Percentiles rank a stretch among this genome's conserved stretches.
Conservation (phyloP, 2,113 vertebrate genomes). For the Pteropus alecto region DNA sequence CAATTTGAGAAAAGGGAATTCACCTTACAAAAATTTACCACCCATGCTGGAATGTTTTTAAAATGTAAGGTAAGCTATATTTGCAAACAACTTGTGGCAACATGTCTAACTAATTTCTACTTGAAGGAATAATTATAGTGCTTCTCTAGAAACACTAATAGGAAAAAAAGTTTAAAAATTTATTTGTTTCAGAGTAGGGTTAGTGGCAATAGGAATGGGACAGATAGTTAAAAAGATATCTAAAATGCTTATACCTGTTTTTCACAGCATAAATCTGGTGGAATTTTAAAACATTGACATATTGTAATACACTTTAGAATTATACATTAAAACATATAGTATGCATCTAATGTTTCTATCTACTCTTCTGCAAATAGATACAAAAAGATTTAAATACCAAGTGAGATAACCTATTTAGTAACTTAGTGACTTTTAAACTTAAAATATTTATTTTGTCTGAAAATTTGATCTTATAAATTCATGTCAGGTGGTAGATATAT, state of each 20-base stretch:
- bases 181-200: not conserved
- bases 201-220: not conserved
- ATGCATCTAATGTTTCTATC: not conserved
- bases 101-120: not conserved
- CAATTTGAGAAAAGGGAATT: not conserved
- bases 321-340: not conserved
- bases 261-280: not conserved
- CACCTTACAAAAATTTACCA: not conserved
- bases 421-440: slow-evolving; percentile 9
- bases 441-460: slow-evolving; percentile 72
- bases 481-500: not conserved
- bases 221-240: not conserved
- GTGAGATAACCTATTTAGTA: not conserved
- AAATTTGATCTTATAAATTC: slow-evolving; percentile 57
- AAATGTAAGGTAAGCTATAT: not conserved
- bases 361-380: not conserved
- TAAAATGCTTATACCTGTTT: not conserved
- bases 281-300: not conserved
- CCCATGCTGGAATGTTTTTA: not conserved
- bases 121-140: not conserved
- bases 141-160: not conserved
- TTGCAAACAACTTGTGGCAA: not conserved
- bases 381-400: not conserved
- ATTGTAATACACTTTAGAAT: not conserved
- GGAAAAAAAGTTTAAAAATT: not conserved